Base-by-base conservation (phyloP, 2,888 invertebrate species). In the Netelia fuscicornis region DNA sequence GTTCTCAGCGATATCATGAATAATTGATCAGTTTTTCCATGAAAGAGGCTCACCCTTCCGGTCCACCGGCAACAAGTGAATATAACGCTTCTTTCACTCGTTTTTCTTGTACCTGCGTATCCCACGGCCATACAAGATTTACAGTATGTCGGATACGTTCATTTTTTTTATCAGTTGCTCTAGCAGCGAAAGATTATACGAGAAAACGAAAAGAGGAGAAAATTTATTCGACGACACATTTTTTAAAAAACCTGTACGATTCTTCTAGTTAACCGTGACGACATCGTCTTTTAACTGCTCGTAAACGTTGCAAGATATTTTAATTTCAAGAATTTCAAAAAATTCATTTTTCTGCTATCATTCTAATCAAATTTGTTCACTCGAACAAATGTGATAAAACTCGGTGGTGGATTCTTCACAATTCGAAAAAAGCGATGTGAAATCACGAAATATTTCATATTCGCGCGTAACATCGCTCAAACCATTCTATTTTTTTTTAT, bases 31-130 rank as follows among this genome's bases (percentile, higher is more conserved):
- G 17, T 65, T 65, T 65, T 65, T 42, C 54, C 13, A 10, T n/a
- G 54, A 65, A 65, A 76, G 42, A 65, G 54, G n/a, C 65, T 65
- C 65, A 65, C 20, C 54, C 37, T 76, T 76, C 65, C 75, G 65
- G 75, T 54, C 37, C 65, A 56, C 54, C 54, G 52, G 23, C 52
- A 11, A 64, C 64, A 52, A 64, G 64, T 3, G 30, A 76, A 76
- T 54, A 42, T 65, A 64, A 54, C 64, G 20, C 30, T 17, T 37
- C 13, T 20, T 65, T 65, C 8, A 42, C 54, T 65, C 13, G 37
- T 65, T 2, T 56, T 42, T 42, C 48, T 37, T 30, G 0, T 2
- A 10, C 11, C 48, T 48, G 6, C 11, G 11, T 11, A 13, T 10
- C 48, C 1, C 10, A 48, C 10, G 48, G 2, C 2, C 13, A 48